Conservation (phyloP, 1,140 invertebrate species). For the Helicoverpa armigera region DNA sequence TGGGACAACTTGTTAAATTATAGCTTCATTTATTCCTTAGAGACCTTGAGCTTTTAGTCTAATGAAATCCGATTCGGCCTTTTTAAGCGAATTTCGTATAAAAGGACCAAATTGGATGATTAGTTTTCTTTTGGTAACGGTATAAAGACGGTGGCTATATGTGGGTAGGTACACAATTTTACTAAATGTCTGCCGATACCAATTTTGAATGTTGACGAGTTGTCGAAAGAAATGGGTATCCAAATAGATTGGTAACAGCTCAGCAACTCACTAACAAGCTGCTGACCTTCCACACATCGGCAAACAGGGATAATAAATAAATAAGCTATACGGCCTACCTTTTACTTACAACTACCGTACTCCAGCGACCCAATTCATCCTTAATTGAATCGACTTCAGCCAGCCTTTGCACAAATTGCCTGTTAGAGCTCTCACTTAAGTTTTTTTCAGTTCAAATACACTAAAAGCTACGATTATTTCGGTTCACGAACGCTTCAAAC, state of each 20-base stretch:
- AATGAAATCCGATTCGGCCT: slow-evolving; percentile 10
- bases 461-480: slow-evolving; percentile 38
- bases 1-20: neutral
- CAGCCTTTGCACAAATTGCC: slow-evolving; percentile 39
- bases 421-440: slow-evolving; percentile 40
- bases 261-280: neutral
- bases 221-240: neutral
- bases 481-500: slow-evolving; percentile 10
- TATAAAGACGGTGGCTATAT: too few relatives aligned
- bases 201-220: neutral
- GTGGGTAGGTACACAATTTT: neutral
- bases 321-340: slow-evolving; percentile 19
- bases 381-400: slow-evolving; percentile 48
- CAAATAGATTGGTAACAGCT: neutral
- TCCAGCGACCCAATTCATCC: slow-evolving; percentile 48
- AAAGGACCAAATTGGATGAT: slow-evolving; percentile 4
- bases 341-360: slow-evolving; percentile 47
- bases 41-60: slow-evolving; percentile 22
- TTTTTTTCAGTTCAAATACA: slow-evolving; percentile 36
- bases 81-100: slow-evolving; percentile 1
- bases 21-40: slow-evolving; percentile 28
- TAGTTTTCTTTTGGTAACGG: neutral
- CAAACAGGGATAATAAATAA: slow-evolving; percentile 43
- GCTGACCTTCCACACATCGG: slow-evolving; percentile 27
- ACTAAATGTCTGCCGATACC: neutral